Percentiles rank a stretch among this genome's conserved stretches.
Evolutionary conservation across 2,888 invertebrate genomes (phyloP).

Genomic region (Falcaria lacertinaria): DNA sequence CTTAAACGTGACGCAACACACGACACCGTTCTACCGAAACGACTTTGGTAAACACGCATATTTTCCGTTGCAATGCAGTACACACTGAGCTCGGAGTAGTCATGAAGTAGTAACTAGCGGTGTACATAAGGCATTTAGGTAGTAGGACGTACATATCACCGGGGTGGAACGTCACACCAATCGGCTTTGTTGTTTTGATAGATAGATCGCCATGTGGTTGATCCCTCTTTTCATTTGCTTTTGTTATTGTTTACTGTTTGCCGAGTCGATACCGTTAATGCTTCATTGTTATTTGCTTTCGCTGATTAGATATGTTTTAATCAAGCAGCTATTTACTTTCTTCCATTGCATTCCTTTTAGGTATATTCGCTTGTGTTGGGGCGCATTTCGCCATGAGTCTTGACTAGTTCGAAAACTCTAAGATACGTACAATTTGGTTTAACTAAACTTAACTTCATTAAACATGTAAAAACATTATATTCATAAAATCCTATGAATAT

Average conservation of each 20-base stretch:
- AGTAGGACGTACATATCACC: slow-evolving; percentile 79
- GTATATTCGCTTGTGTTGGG: too few species aligned
- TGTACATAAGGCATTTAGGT: slow-evolving; percentile 81
- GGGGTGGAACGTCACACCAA: slow-evolving; percentile 80
- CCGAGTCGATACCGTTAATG: slow-evolving; percentile 20
- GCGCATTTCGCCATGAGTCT: too few species aligned
- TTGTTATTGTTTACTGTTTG: slow-evolving; percentile 43
- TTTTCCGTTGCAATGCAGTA: slow-evolving; percentile 81
- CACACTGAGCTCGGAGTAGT: slow-evolving; percentile 80
- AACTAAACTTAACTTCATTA: too few species aligned
- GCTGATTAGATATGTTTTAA: slow-evolving; percentile 17
- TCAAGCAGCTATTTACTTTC: not conserved
- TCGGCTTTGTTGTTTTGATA: slow-evolving; percentile 79
- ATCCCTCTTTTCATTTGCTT: slow-evolving; percentile 60
- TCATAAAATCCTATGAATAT: too few species aligned
- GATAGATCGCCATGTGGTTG: slow-evolving; percentile 75
- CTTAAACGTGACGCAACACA: slow-evolving; percentile 78
- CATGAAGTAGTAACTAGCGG: slow-evolving; percentile 79
- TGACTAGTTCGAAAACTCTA: too few species aligned
- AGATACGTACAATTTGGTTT: too few species aligned
- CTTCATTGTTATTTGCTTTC: slow-evolving; percentile 18
- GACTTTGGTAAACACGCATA: slow-evolving; percentile 80
- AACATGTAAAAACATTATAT: too few species aligned
- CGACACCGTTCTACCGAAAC: slow-evolving; percentile 79
- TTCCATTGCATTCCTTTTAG: not conserved